phyloP scores from a whole-genome alignment of 2,113 vertebrate genomes.

The Silurus glanis region DNA sequence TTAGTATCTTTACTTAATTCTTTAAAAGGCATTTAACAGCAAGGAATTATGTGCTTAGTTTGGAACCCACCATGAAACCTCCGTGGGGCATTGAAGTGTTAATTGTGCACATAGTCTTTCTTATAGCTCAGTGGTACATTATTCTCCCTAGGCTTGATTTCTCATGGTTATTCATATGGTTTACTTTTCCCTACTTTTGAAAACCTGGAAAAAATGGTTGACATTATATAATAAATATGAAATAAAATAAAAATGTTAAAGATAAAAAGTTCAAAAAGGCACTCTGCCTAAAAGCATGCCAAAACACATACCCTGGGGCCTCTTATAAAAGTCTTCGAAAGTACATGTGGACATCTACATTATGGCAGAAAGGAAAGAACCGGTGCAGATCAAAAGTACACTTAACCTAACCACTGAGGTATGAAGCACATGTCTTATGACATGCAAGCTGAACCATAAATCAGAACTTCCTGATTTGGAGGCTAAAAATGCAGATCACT shows the following conservation, averaged over 20 bases:
- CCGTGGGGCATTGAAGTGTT: constrained; percentile 62
- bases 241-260: constrained; percentile 37
- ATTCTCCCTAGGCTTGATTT: constrained; percentile 31
- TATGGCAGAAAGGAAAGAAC: constrained; percentile 49
- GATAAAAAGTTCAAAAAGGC: constrained; percentile 64
- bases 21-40: constrained; percentile 62
- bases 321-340: constrained; percentile 59
- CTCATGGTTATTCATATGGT: not conserved
- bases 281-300: constrained; percentile 52
- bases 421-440: constrained; percentile 55
- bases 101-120: constrained; percentile 63
- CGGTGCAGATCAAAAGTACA: constrained; percentile 57
- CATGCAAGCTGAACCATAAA: constrained; percentile 62
- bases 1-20: constrained; percentile 52
- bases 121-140: constrained; percentile 60
- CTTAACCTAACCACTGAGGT: constrained; percentile 57
- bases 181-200: not conserved
- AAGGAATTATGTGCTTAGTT: constrained; percentile 68
- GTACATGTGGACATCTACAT: constrained; percentile 48
- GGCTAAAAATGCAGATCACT: constrained; percentile 51
- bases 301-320: constrained; percentile 64
- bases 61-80: constrained; percentile 55
- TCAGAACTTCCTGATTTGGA: constrained; percentile 67
- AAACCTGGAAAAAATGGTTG: constrained; percentile 16
- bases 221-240: not conserved